A percentile compares a stretch with the other conserved stretches of the same genome.
phyloP scores from a whole-genome alignment of 2,888 invertebrate genomes.

The Neoscelio sp. region DNA sequence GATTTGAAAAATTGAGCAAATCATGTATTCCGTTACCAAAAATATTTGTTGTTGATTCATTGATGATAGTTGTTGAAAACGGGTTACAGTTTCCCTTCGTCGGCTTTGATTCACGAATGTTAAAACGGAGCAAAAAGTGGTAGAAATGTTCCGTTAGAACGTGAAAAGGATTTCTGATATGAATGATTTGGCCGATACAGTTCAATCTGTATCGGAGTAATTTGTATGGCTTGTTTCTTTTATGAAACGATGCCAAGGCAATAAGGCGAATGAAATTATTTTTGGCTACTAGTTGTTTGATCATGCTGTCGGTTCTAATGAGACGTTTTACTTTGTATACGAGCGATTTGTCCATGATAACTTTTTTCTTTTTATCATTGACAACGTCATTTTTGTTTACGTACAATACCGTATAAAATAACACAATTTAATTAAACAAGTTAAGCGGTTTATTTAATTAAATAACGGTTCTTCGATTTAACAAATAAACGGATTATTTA shows the following conservation, averaged over 20 bases:
- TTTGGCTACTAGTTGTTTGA: conserved; percentile 63
- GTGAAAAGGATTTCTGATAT: conserved; percentile 49
- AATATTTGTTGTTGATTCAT: conserved; percentile 44
- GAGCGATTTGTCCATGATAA: too few species aligned
- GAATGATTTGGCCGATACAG: conserved; percentile 52
- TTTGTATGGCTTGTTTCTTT: conserved; percentile 66
- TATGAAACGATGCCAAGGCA: conserved; percentile 67
- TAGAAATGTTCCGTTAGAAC: conserved; percentile 21
- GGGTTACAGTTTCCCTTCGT: too few species aligned
- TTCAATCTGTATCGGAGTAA: conserved; percentile 59
- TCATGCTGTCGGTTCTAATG: conserved; percentile 53
- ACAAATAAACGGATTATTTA: too few species aligned
- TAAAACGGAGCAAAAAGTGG: conserved; percentile 43
- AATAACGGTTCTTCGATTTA: too few species aligned
- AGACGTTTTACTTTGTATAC: conserved; percentile 44
- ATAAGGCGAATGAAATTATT: conserved; percentile 65
- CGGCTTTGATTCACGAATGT: conserved; percentile 52
- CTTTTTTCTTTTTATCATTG: too few species aligned
- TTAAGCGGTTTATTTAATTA: too few species aligned
- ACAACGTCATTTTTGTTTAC: too few species aligned
- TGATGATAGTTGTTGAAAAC: too few species aligned
- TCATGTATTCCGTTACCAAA: conserved; percentile 30
- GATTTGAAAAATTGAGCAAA: too few species aligned
- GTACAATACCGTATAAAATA: too few species aligned
- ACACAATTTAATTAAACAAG: too few species aligned